A percentile compares a stretch with the other conserved stretches of the same genome.
Conservation (phyloP, 2,113 vertebrate species). For the Parotia lawesii region DNA sequence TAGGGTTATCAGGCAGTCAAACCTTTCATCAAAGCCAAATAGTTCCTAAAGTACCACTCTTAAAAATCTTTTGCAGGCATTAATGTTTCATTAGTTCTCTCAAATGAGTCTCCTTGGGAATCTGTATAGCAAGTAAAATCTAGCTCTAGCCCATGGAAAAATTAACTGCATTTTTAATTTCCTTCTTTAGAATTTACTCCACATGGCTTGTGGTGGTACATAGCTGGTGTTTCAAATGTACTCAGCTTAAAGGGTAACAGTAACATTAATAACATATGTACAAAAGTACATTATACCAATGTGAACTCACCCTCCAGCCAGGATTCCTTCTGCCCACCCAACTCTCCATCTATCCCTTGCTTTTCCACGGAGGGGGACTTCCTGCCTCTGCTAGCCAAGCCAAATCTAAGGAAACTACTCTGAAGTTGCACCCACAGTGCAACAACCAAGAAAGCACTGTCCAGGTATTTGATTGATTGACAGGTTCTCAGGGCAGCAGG, state of each 20-base stretch:
- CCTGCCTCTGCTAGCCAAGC: not conserved
- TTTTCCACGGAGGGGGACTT: not conserved
- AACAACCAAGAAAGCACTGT: not conserved
- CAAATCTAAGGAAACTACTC: not conserved
- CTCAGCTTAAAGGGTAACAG: not conserved
- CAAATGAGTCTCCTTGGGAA: slow-evolving; percentile 43
- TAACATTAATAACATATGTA: not conserved
- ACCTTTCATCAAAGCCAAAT: slow-evolving; percentile 62
- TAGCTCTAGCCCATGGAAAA: not conserved
- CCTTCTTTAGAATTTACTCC: not conserved
- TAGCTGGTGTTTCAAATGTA: not conserved
- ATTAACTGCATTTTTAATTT: slow-evolving; percentile 45
- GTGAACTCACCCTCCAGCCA: not conserved
- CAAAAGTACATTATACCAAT: not conserved
- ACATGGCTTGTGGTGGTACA: not conserved
- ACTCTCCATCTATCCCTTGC: not conserved
- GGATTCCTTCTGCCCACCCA: not conserved
- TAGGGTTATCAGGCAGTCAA: slow-evolving; percentile 57
- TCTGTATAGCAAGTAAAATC: slow-evolving; percentile 28
- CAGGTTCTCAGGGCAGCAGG: not conserved
- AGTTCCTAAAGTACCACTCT: slow-evolving; percentile 57
- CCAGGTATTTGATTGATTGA: not conserved
- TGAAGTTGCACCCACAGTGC: not conserved
- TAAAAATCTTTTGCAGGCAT: slow-evolving; percentile 57
- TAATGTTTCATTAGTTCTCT: slow-evolving; percentile 60